Percentiles rank a stretch among this genome's conserved stretches.
Conservation (phyloP, 2,113 vertebrate genomes). For the Melanerpes formicivorus region DNA sequence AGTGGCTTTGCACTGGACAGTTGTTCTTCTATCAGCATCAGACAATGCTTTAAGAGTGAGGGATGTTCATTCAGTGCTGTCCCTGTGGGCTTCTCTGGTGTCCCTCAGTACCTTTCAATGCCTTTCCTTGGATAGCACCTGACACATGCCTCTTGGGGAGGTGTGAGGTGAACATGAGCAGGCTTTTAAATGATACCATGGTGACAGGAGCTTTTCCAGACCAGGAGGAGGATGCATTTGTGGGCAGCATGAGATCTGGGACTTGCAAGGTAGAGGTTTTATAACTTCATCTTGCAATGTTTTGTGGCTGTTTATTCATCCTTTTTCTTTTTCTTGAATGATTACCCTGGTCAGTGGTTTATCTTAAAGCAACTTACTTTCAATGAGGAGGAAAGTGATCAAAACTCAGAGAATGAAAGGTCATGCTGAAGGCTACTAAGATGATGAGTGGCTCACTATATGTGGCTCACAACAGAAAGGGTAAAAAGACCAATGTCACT, state of each 20-base stretch:
- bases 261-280: not conserved
- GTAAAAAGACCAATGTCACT: not conserved
- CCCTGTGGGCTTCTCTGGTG: not conserved
- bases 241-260: not conserved
- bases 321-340: not conserved
- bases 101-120: not conserved
- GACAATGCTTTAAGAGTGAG: not conserved
- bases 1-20: not conserved
- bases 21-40: not conserved
- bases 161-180: not conserved
- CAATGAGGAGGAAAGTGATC: too few relatives aligned
- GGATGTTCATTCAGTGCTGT: not conserved
- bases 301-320: not conserved
- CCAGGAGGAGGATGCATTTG: not conserved
- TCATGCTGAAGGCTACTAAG: too few relatives aligned
- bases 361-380: not conserved
- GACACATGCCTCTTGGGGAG: not conserved
- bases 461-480: not conserved
- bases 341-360: not conserved
- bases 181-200: not conserved
- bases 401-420: too few relatives aligned
- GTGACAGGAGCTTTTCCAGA: not conserved
- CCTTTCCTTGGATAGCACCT: not conserved
- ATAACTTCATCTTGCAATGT: not conserved
- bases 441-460: not conserved